Base-by-base conservation (phyloP, 1,140 invertebrate genomes). In the Metopolophium dirhodum region DNA sequence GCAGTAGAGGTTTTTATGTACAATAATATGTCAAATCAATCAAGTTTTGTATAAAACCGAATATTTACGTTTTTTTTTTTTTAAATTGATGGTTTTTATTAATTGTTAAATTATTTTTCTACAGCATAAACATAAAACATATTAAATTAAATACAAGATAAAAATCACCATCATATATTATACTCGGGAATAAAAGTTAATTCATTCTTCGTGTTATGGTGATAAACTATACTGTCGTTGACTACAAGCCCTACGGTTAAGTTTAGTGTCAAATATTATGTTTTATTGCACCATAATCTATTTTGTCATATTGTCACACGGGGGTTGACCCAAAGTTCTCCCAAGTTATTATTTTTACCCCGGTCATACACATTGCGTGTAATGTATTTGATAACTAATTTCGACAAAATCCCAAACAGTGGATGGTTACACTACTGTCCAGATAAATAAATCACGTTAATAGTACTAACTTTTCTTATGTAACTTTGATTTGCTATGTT, bases 221-320 rank as follows among this genome's bases (percentile, higher is more conserved):
- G n/a, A 77, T 77, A 77, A 77, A 77, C 61, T 77, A 77, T 30
- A 7, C 30, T 77, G 30, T n/a, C 61, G 61, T 77, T n/a, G 30
- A 77, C 61, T n/a, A 77, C 61, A 77, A n/a, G 61, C 30, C 61
- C 61, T 77, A 77, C 61, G 61, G 61, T 35, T 77, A 77, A 77
- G 61, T 77, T 77, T 77, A 77, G 61, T 77, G 61, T 77, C 61
- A 77, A 77, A 77, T 77, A 77, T 77, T n/a, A 77, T 77, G 61
- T 77, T 77, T 77, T 77, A 77, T 77, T 77, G 30, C 61, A 18
- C 61, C n/a, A 77, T 77, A 77, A 77, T 77, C 61, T 77, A 77
- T 77, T 77, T 77, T 77, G 61, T 77, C 61, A 77, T n/a, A 77
- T n/a, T n/a, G 30, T n/a, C 61, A 77, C 61, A 18, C 1, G 30